Evolutionary conservation across 1,140 invertebrate genomes (phyloP), one percentile per base, ranked within the genome.

Genomic region (Apis cerana): DNA sequence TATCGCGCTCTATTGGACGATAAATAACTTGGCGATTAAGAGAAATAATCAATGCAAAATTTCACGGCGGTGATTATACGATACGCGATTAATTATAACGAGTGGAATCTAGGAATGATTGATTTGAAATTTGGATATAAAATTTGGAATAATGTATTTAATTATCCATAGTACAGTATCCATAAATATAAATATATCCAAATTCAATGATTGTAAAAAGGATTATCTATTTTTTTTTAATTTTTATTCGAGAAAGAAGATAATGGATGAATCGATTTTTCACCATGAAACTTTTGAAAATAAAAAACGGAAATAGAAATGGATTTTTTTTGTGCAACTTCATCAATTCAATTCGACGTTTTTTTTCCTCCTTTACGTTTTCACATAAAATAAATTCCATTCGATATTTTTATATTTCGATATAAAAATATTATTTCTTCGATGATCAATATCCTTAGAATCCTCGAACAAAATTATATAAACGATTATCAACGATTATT

Each of bases 381-480:
- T 33, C 33, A n/a, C 0, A 1, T 11, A 62, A 62, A 62, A 0
- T 0, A 3, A 15, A 62, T 62, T 15, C n/a, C 59, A 1, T 4
- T 59, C 58, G 5, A n/a, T 43, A 43, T 43, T 43, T 43, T 7
- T 43, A 43, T 4, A 12, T n/a, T 43, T 43, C 3, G 2, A 59
- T 4, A 5, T n/a, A n/a, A 11, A 19, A n/a, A 59, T 11, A 59
- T 59, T n/a, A 59, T 4, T n/a, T 8, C 0, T 1, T n/a, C 21
- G n/a, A n/a, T 0, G 0, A 1, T 8, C 12, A 59, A 59, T 19
- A 13, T 21, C 11, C 33, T 43, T 43, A 7, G 19, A 43, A 33
- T n/a, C 27, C 27, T 27, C 21, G 1, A n/a, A 27, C 0, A 48
- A 13, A 21, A 43, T 61, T 19, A 10, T 19, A 7, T 5, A 2